phyloP scores from a whole-genome alignment of 2,888 invertebrate species.

The Xanthia togata region DNA sequence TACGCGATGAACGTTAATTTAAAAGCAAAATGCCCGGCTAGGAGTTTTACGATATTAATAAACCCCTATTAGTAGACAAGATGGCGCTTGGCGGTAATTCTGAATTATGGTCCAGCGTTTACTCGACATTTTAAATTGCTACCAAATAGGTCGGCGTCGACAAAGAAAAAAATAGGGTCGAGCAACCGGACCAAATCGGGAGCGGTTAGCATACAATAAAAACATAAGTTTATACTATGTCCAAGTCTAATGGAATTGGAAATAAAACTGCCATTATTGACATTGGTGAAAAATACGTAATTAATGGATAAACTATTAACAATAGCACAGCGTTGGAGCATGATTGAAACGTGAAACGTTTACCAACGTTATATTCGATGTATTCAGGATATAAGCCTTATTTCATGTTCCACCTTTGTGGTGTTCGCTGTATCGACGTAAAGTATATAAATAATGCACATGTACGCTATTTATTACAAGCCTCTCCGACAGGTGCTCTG shows the following conservation, averaged over 20 bases:
- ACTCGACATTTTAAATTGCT: conserved; percentile 62
- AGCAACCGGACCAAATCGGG: conserved; percentile 56
- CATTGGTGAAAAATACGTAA: conserved; percentile 59
- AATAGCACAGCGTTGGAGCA: conserved; percentile 50
- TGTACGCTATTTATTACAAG: conserved; percentile 65
- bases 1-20: conserved; percentile 70
- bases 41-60: conserved; percentile 79
- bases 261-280: conserved; percentile 69
- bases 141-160: conserved; percentile 48
- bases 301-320: conserved; percentile 64
- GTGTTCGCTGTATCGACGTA: conserved; percentile 55
- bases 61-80: conserved; percentile 77
- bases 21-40: conserved; percentile 71
- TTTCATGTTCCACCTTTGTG: conserved; percentile 63
- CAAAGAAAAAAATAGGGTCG: conserved; percentile 47
- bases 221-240: conserved; percentile 55
- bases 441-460: conserved; percentile 67
- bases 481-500: conserved; percentile 62
- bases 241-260: conserved; percentile 71
- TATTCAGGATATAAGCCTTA: conserved; percentile 57
- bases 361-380: conserved; percentile 48
- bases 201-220: conserved; percentile 58
- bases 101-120: conserved; percentile 66
- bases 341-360: conserved; percentile 66
- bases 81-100: conserved; percentile 72